Evolutionary conservation across 2,797 vertebrate species (phyloP), one percentile per base, ranked within the genome.

Genomic region (Aulostomus chinensis): DNA sequence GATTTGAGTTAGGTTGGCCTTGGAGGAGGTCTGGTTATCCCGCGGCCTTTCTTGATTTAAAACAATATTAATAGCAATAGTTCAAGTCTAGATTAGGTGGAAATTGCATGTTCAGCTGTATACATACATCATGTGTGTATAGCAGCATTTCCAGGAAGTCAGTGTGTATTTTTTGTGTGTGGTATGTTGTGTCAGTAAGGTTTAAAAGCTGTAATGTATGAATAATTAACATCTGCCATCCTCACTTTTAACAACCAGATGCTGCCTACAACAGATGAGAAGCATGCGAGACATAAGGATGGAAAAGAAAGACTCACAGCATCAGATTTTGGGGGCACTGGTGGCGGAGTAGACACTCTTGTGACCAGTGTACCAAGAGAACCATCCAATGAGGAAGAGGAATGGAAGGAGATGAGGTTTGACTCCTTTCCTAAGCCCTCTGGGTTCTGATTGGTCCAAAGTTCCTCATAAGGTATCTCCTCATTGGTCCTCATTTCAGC

Each of bases 391-490:
- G 58, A 91, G 2, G 84, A 86, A 1, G 71, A 86, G 1, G 90
- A 91, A 32, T 89, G 78, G 62, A 96, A 93, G 36, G 93, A 90
- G 71, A 94, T 92, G 31, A 95, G 92, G 81, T 95, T 95, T 1
- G 89, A 90, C 57, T 92, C 92, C 42, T 90, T 93, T 21, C 84
- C 88, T 3, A 88, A 69, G 28, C 87, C 78, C 61, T 92, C 93
- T 11, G 84, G 58, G 0, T 70, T 85, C 78, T 93, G 88, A 83
- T 93, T 93, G 81, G 92, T 88, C 97, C 97, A 99, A 13, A 99
- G 92, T 82, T 99, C 97, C 86, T 98, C 97, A 9, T 98, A 99
- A 3, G 96, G 95, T 57, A 97, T 96, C 77, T 98, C 96, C 66
- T 94, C 92, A 34, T 66, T 84, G 61, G 83, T 87, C 77, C 93